These are phyloP conservation scores for Microcebus griseorufus DNA, from an alignment of 2,113 vertebrate genomes.

Conservation along the genomic window DNA sequence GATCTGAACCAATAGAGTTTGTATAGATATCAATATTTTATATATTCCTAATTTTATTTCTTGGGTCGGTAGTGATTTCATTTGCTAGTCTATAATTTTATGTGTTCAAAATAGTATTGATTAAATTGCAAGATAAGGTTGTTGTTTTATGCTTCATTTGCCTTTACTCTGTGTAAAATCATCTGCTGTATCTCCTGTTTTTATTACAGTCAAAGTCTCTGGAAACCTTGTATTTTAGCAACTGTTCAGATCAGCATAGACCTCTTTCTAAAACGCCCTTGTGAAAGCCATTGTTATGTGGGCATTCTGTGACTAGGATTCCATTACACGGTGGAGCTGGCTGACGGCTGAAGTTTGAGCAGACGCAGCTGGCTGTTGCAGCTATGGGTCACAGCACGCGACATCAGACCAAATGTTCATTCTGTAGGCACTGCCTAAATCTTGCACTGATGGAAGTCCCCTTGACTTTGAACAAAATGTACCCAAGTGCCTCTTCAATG, in stretches of 20 bases:
- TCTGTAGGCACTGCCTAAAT: slow-evolving; percentile 53
- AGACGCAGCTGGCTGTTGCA: slow-evolving; percentile 52
- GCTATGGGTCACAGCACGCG: slow-evolving; percentile 46
- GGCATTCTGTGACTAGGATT: slow-evolving; percentile 39
- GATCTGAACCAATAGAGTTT: background rate
- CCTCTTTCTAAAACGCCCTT: slow-evolving; percentile 46
- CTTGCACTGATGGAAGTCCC: slow-evolving; percentile 48
- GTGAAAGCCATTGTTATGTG: background rate
- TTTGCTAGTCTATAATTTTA: background rate
- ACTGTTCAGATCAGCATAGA: background rate
- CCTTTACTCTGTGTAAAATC: background rate
- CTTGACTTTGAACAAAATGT: slow-evolving; percentile 71
- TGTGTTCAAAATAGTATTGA: background rate
- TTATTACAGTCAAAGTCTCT: background rate
- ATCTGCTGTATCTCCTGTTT: background rate
- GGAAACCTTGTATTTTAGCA: background rate
- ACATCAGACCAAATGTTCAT: slow-evolving; percentile 58
- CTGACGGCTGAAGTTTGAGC: slow-evolving; percentile 38
- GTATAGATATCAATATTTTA: background rate
- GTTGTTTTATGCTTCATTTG: background rate
- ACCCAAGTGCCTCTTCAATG: slow-evolving; percentile 59
- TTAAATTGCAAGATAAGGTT: background rate
- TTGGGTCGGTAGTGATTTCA: background rate
- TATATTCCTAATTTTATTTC: background rate
- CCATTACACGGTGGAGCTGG: background rate